Percentiles rank a stretch among this genome's conserved stretches.
Evolutionary conservation across 1,140 invertebrate species (phyloP).

Genomic region (Drosophila willistoni): DNA sequence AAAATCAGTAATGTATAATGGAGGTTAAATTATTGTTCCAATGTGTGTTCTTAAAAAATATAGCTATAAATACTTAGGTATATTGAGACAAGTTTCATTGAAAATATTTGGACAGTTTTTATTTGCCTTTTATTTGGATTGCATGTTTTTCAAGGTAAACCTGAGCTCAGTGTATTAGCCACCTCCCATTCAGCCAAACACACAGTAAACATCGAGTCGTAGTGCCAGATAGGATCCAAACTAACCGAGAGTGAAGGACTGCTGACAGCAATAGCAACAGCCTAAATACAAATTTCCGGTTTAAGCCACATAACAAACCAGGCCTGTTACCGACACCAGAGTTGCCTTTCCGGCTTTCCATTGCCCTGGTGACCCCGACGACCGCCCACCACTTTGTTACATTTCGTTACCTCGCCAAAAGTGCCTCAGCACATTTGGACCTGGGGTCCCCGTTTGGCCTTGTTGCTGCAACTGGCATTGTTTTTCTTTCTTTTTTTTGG

Average conservation of each 20-base stretch:
- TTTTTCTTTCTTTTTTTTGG: constrained; percentile 55
- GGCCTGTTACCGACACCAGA: constrained; percentile 49
- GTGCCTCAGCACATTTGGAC: constrained; percentile 74
- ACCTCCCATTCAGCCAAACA: not conserved
- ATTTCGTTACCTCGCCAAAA: constrained; percentile 76
- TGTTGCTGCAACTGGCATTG: constrained; percentile 66
- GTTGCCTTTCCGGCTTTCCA: not conserved
- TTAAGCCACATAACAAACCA: constrained; percentile 77
- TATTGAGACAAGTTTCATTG: no score
- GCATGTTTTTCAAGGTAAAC: not conserved
- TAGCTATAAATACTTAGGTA: no score
- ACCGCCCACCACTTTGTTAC: constrained; percentile 67
- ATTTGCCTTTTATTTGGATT: no score
- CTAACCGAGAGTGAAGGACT: constrained; percentile 16
- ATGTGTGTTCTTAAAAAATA: not conserved
- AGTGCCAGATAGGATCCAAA: constrained; percentile 2
- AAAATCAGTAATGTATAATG: no score
- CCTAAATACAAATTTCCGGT: constrained; percentile 79
- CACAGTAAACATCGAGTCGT: not conserved
- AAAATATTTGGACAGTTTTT: not conserved
- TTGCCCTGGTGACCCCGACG: constrained; percentile 18
- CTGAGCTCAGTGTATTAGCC: no score
- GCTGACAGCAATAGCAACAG: constrained; percentile 18
- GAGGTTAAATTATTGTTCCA: no score
- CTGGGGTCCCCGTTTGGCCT: constrained; percentile 54